phyloP scores from a whole-genome alignment of 2,797 vertebrate genomes.

The Falco novaeseelandiae region DNA sequence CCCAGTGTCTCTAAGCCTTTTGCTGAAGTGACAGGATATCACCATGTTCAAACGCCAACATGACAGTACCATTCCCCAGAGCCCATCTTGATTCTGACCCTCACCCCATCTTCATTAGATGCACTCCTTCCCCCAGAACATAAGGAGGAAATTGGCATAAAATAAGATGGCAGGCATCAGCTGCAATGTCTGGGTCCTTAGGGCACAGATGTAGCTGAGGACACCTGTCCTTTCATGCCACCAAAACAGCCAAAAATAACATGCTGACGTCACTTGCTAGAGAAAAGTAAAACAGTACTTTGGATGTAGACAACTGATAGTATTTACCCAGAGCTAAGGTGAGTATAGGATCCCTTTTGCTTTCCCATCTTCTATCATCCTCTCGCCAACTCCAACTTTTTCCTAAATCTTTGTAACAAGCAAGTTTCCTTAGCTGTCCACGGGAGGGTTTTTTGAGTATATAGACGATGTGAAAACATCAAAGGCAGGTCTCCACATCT shows the following conservation, averaged over 20 bases:
- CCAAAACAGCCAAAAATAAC: conserved; percentile 44
- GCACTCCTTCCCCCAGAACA: neutral
- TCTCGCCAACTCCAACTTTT: neutral
- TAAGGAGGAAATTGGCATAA: neutral
- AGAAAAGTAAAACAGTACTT: neutral
- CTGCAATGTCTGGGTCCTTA: neutral
- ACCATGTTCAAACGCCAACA: neutral
- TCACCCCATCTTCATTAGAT: neutral
- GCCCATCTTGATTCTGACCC: neutral
- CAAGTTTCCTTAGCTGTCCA: neutral
- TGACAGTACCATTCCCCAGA: neutral
- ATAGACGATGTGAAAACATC: neutral
- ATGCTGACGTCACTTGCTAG: neutral
- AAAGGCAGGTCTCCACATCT: neutral
- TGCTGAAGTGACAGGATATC: neutral
- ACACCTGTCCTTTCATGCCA: conserved; percentile 39
- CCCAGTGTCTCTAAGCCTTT: neutral
- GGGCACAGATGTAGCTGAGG: conserved; percentile 1
- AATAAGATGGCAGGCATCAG: neutral
- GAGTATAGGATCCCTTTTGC: neutral
- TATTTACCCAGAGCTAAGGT: neutral
- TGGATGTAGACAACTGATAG: neutral
- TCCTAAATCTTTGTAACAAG: neutral
- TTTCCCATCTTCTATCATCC: neutral
- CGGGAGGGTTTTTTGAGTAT: neutral